phyloP scores from a whole-genome alignment of 2,113 vertebrate species.

The Acanthochromis polyacanthus region DNA sequence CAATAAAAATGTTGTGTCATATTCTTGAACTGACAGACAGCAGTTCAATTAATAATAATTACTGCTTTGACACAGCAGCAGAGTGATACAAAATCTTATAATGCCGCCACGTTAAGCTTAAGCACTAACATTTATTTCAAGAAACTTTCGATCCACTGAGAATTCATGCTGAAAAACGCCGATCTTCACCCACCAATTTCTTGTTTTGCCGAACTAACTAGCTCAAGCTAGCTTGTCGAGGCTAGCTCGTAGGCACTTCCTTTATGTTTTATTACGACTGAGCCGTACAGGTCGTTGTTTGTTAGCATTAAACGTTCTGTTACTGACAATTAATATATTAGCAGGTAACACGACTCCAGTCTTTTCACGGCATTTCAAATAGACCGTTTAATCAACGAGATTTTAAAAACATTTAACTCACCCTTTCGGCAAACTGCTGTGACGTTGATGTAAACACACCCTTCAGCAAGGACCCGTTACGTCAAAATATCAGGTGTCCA shows the following conservation, averaged over 20 bases:
- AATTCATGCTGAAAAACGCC: neutral
- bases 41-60: neutral
- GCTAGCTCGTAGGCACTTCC: conserved; percentile 65
- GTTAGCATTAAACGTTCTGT: neutral
- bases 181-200: neutral
- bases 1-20: too few relatives aligned
- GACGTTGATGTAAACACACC: conserved; percentile 77
- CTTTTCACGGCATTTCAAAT: neutral
- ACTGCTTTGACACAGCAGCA: neutral
- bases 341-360: fast-evolving
- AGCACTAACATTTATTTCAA: neutral
- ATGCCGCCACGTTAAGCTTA: neutral
- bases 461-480: conserved; percentile 56
- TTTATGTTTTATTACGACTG: neutral
- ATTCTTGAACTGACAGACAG: neutral
- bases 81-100: neutral
- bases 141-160: neutral
- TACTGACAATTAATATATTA: neutral
- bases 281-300: neutral
- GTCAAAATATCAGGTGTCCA: conserved; percentile 55
- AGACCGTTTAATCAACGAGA: conserved; percentile 22
- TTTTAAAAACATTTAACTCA: conserved; percentile 47
- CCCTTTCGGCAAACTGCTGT: conserved; percentile 53
- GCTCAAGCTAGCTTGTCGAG: conserved; percentile 50
- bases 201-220: conserved; percentile 50